Conservation (phyloP, 2,888 invertebrate species). For the Drosophila rubida region DNA sequence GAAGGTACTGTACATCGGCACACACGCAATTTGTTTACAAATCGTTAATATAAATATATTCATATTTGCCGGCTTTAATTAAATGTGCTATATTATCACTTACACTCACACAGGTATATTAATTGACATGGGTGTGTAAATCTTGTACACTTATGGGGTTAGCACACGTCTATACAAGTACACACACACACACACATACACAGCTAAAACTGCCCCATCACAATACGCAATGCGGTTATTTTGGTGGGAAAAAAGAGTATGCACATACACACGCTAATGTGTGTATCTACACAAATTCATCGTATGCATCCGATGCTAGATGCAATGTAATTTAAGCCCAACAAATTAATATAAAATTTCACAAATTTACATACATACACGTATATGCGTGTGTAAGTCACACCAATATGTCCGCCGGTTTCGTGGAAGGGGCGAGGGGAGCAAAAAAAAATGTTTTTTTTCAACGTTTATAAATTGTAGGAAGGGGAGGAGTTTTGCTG, state of each 20-base stretch:
- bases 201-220: constrained; percentile 24
- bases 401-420: constrained; percentile 32
- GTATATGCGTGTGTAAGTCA: neutral
- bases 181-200: constrained; percentile 18
- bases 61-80: constrained; percentile 22
- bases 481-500: neutral
- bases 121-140: neutral
- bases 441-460: too few species aligned
- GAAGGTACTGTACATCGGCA: constrained; percentile 32
- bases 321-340: neutral
- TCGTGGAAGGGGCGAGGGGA: neutral
- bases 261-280: constrained; percentile 1
- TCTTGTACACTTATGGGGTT: constrained; percentile 12
- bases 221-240: constrained; percentile 34
- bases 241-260: constrained; percentile 52
- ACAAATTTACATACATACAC: neutral
- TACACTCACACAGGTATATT: neutral
- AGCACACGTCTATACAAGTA: constrained; percentile 9
- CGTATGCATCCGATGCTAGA: neutral
- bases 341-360: neutral
- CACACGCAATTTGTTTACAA: constrained; percentile 8
- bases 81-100: neutral
- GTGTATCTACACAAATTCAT: constrained; percentile 2
- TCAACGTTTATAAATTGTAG: too few species aligned
- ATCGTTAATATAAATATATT: neutral